Evolutionary conservation across 2,888 invertebrate species (phyloP), one percentile per base, ranked within the genome.

Genomic region (Pseudanteris insignis): DNA sequence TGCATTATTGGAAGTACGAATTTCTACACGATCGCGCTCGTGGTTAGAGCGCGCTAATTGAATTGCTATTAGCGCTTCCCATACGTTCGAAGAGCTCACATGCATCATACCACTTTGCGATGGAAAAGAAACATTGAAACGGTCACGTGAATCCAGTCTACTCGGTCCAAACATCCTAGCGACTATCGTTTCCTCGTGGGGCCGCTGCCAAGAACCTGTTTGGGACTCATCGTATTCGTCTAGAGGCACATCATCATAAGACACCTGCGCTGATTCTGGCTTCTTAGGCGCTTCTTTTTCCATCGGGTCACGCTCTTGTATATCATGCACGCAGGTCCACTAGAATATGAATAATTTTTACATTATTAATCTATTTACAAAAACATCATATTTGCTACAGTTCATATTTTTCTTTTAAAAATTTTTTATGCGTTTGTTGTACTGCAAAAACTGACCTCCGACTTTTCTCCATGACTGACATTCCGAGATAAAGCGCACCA

Each of bases 321-420:
- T 93, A 77, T 96, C 94, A 81, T 96, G 96, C 44, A 96, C 88
- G 75, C 94, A 92, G 4, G 94, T 94, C 93, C 94, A 96, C 89
- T 92, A 80, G n/a, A 81, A 81, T 26, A 12, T n/a, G n/a, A n/a
- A n/a, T n/a, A n/a, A n/a, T n/a, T n/a, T 26, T 21, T 4, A 29
- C 24, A 21, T n/a, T n/a, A n/a, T n/a, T n/a, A n/a, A n/a, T n/a
- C n/a, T n/a, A n/a, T n/a, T n/a, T n/a, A n/a, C n/a, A n/a, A n/a
- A n/a, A n/a, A n/a, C n/a, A n/a, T n/a, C n/a, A n/a, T n/a, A n/a
- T n/a, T n/a, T n/a, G n/a, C n/a, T n/a, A n/a, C n/a, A n/a, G n/a
- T n/a, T n/a, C n/a, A n/a, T n/a, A n/a, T n/a, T n/a, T 21, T 5
- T 21, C 21, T 32, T 12, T 32, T 32, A 11, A 28, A 2, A 28